These are phyloP conservation scores for Suillia variegata DNA, from an alignment of 2,888 invertebrate species.

Conservation along the genomic window DNA sequence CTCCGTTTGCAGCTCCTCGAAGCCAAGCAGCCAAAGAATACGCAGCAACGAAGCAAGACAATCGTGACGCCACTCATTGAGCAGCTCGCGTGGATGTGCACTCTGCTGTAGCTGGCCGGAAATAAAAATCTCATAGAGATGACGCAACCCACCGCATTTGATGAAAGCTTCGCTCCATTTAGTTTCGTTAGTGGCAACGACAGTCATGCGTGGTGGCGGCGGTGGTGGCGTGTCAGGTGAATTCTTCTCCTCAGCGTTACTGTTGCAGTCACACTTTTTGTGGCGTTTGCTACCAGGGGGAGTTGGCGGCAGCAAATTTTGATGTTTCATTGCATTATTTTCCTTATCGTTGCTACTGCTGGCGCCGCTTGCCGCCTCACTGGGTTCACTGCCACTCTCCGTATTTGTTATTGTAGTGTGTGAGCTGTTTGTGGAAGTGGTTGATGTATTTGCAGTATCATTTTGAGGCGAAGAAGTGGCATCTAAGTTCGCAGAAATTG, in stretches of 20 bases:
- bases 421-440: no score
- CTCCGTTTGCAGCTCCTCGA: slow-evolving; percentile 63
- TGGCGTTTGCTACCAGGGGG: slow-evolving; percentile 45
- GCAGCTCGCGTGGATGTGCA: slow-evolving; percentile 67
- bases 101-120: slow-evolving; percentile 80
- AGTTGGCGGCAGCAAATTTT: no score
- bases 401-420: slow-evolving; percentile 22
- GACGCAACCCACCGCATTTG: slow-evolving; percentile 83
- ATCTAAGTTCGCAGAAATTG: slow-evolving; percentile 29
- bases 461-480: slow-evolving; percentile 27
- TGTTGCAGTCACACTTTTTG: slow-evolving; percentile 36
- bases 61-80: slow-evolving; percentile 89
- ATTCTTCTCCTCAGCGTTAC: slow-evolving; percentile 16
- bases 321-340: slow-evolving; percentile 43
- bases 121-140: slow-evolving; percentile 91
- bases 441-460: slow-evolving; percentile 36
- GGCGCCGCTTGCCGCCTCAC: slow-evolving; percentile 26
- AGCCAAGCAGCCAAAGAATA: slow-evolving; percentile 84
- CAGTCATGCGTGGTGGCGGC: neutral
- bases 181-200: slow-evolving; percentile 29
- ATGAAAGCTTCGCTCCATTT: slow-evolving; percentile 82
- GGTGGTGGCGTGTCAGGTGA: slow-evolving; percentile 29
- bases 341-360: slow-evolving; percentile 47
- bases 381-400: slow-evolving; percentile 24
- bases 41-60: slow-evolving; percentile 87